Evolutionary conservation across 2,888 invertebrate species (phyloP).

Genomic region (Erebia aethiops): DNA sequence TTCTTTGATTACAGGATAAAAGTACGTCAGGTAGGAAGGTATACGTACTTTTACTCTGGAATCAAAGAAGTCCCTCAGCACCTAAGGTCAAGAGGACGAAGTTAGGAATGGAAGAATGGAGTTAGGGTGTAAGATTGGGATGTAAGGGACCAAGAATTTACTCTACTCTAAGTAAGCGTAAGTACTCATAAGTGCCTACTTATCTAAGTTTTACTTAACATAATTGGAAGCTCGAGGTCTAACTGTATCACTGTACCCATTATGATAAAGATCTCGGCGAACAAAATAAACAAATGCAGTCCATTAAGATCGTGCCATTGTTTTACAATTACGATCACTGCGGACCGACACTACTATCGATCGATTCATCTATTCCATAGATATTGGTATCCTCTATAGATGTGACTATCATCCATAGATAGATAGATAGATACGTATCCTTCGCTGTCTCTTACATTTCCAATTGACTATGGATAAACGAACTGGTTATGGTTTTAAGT

Average conservation of each 20-base stretch:
- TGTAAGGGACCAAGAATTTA: too few species aligned
- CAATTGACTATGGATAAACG: too few species aligned
- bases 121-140: too few species aligned
- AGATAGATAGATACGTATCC: neutral
- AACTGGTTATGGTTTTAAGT: too few species aligned
- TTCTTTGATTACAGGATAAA: too few species aligned
- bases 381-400: neutral
- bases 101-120: too few species aligned
- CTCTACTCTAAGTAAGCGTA: too few species aligned
- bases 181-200: too few species aligned
- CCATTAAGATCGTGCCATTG: constrained; percentile 37
- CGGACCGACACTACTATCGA: constrained; percentile 9
- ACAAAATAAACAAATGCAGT: constrained; percentile 35
- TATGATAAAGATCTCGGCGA: constrained; percentile 20
- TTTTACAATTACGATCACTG: constrained; percentile 33
- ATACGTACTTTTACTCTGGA: too few species aligned
- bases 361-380: constrained; percentile 20
- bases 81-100: too few species aligned
- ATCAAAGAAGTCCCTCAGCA: too few species aligned
- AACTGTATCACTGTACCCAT: constrained; percentile 8
- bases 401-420: neutral
- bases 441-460: neutral
- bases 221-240: neutral
- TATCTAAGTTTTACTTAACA: neutral
- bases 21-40: too few species aligned